Conservation (phyloP, 2,113 vertebrate genomes). For the Genyomyrus donnyi region DNA sequence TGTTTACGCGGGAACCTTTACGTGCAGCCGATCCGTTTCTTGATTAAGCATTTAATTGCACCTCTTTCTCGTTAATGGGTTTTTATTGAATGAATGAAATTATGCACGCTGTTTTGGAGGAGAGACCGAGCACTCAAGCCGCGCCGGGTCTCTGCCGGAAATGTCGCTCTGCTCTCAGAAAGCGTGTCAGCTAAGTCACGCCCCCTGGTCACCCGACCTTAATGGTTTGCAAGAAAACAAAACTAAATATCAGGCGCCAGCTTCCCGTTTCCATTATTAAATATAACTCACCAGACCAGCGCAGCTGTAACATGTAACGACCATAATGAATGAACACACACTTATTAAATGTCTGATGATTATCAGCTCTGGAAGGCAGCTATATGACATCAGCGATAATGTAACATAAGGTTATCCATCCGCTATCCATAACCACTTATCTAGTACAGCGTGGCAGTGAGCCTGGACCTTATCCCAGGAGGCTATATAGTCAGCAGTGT, state of each 20-base stretch:
- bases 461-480: neutral
- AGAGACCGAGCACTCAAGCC: neutral
- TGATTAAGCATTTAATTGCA: constrained; percentile 12
- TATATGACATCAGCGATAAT: neutral
- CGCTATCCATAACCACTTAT: neutral
- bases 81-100: neutral
- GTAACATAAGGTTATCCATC: neutral
- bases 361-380: neutral
- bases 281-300: neutral
- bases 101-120: neutral
- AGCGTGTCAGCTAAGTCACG: neutral
- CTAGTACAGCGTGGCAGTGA: neutral
- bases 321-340: neutral
- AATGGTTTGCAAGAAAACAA: neutral
- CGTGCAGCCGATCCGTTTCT: neutral
- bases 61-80: neutral
- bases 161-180: neutral
- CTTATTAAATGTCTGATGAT: neutral
- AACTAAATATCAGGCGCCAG: neutral
- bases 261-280: neutral
- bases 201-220: neutral
- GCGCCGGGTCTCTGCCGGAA: neutral
- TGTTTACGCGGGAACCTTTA: neutral
- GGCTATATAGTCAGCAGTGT: neutral
- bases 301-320: neutral